These are phyloP conservation scores for Astreopora myriophthalma DNA, from an alignment of 64 coral and sea anemone species.

Conservation along the genomic window DNA sequence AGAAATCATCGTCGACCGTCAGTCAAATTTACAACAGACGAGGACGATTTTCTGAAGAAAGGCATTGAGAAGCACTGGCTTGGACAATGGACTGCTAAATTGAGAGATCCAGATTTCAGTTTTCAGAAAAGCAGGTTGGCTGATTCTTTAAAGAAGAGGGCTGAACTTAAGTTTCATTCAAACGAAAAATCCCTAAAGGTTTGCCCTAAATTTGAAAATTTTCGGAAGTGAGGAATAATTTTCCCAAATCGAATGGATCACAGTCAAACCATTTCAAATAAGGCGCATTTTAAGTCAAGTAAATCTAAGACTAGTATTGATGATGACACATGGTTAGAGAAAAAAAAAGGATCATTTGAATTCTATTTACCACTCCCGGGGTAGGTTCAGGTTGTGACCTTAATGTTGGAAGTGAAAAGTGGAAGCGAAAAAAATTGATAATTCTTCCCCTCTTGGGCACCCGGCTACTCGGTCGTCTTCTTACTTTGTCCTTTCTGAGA, in stretches of 20 bases:
- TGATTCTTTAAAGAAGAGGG: not conserved
- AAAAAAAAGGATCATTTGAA: no score
- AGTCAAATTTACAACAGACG: conserved; percentile 26
- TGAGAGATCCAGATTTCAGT: conserved; percentile 22
- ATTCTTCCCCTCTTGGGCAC: not conserved
- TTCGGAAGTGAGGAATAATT: no score
- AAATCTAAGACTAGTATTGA: no score
- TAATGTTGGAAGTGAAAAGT: not conserved
- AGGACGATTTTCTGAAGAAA: conserved; percentile 32
- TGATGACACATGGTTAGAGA: no score
- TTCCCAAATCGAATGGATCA: no score
- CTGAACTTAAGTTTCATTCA: not conserved
- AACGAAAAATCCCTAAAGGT: not conserved
- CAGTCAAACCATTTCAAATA: no score
- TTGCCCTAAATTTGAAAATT: no score
- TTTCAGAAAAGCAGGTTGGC: conserved; percentile 43
- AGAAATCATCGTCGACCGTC: not conserved
- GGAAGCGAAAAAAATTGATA: not conserved
- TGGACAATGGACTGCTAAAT: conserved; percentile 44
- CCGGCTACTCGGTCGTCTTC: no score
- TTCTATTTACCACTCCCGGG: no score
- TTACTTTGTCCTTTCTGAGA: not conserved
- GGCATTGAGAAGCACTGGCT: conserved; percentile 31
- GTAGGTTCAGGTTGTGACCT: no score
- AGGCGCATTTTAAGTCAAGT: no score